Evolutionary conservation across 37 sponge, comb jelly and placozoan species (phyloP).

Genomic region (Hormiphora californensis): DNA sequence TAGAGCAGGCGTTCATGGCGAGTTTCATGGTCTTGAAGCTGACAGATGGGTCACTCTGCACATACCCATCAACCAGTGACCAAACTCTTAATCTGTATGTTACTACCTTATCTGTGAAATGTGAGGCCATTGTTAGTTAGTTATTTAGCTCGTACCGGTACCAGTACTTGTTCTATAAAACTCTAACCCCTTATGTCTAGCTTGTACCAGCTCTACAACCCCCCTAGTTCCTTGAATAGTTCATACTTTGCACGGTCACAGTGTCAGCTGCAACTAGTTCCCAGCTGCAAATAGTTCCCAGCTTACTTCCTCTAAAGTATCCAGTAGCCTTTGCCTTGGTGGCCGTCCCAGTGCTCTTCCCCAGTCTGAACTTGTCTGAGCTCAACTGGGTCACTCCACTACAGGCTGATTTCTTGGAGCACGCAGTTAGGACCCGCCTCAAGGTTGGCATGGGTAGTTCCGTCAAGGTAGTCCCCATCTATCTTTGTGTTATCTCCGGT

Average conservation of each 20-base stretch:
- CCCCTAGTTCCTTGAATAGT: too few relatives aligned
- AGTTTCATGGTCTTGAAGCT: not conserved
- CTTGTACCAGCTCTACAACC: too few relatives aligned
- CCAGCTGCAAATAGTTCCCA: too few relatives aligned
- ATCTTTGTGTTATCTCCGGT: slow-evolving; percentile 5
- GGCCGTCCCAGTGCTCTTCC: not conserved
- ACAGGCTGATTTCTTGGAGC: slow-evolving; percentile 15
- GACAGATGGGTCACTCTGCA: not conserved
- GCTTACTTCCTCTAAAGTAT: not conserved
- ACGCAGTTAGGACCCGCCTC: not conserved
- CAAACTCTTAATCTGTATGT: not conserved
- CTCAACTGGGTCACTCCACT: not conserved
- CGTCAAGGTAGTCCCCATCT: not conserved
- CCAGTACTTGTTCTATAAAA: too few relatives aligned
- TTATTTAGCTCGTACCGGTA: too few relatives aligned
- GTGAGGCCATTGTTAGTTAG: too few relatives aligned
- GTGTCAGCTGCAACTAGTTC: too few relatives aligned
- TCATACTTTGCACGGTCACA: too few relatives aligned
- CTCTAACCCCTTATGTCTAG: too few relatives aligned
- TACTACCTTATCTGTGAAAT: too few relatives aligned
- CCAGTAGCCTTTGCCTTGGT: not conserved
- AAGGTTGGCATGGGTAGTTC: not conserved
- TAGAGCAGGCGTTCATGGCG: slow-evolving; percentile 1
- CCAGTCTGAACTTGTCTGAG: slow-evolving; percentile 1
- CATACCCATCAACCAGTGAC: not conserved